A percentile compares a stretch with the other conserved stretches of the same genome.
Conservation (phyloP, 2,797 vertebrate species). For the Microtus obscurus region DNA sequence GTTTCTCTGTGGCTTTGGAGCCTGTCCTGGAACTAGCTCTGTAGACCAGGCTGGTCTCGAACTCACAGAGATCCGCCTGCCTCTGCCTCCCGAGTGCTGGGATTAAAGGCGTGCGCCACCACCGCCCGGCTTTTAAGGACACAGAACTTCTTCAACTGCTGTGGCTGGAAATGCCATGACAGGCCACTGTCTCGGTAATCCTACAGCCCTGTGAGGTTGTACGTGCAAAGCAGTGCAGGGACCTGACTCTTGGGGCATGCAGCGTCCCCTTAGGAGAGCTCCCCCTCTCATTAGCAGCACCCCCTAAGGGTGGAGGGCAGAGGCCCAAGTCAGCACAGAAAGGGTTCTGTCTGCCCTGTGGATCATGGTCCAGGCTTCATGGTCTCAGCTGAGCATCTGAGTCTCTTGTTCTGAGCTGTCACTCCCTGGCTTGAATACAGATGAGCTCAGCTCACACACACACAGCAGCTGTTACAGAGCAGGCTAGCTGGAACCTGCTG, state of each 20-base stretch:
- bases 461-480: background rate
- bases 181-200: background rate
- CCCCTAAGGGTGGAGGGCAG: slow-evolving; percentile 37
- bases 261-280: slow-evolving; percentile 10
- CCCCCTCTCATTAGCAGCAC: slow-evolving; percentile 36
- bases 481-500: background rate
- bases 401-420: slow-evolving; percentile 45
- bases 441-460: slow-evolving; percentile 33
- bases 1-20: too few species aligned
- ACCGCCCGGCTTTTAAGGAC: too few species aligned
- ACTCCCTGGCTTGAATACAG: slow-evolving; percentile 57
- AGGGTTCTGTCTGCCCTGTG: slow-evolving; percentile 45
- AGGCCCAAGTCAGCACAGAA: background rate
- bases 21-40: too few species aligned
- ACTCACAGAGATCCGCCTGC: too few species aligned
- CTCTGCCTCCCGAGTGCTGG: too few species aligned
- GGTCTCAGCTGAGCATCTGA: slow-evolving; percentile 49
- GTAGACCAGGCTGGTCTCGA: too few species aligned
- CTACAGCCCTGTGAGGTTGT: background rate
- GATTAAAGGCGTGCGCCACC: too few species aligned
- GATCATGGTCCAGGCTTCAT: background rate
- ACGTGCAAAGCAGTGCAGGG: fast-evolving
- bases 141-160: background rate
- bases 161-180: background rate
- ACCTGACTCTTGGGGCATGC: background rate